Evolutionary conservation across 2,888 invertebrate species (phyloP), one percentile per base, ranked within the genome.

Genomic region (Caenorhabditis virilis): DNA sequence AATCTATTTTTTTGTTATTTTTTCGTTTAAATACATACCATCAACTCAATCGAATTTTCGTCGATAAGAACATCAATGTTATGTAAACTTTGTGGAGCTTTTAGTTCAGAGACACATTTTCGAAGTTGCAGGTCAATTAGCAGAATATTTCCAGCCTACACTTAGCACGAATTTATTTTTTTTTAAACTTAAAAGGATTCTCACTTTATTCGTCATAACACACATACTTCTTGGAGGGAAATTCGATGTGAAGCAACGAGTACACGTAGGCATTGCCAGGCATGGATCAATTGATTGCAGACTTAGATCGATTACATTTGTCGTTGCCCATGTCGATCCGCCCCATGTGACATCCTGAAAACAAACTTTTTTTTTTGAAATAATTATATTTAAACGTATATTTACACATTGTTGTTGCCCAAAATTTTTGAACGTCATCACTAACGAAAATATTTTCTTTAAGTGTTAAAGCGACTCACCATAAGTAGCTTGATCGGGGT

Each of bases 81-180:
- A 49, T 72, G 73, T 22, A 79, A 61, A 33, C 68, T 74, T 48
- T 74, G 67, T 9, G 73, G 73, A 3, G 75, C 73, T 25, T 54
- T 65, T 51, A 75, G 57, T 39, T 75, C 73, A 2, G 63, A 68
- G 0, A 69, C 61, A 49, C 73, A 70, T 43, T 68, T 69, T 20
- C 69, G 42, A 5, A 68, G 48, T 27, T 63, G 61, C 15, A 75
- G 25, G 52, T 75, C 75, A 9, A 75, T 61, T n/a, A 75, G 61
- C 35, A 72, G 60, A 16, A 75, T 72, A 52, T 69, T 54, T 16
- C 75, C 75, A 2, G 66, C 73, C 75, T 75, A 57, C 15, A 69
- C 59, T 18, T n/a, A n/a, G n/a, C n/a, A n/a, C n/a, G n/a, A n/a
- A n/a, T n/a, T n/a, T n/a, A 41, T 38, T 48, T 42, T 53, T 46